Conservation (phyloP, 2,797 vertebrate genomes). For the Aphelocoma californica region DNA sequence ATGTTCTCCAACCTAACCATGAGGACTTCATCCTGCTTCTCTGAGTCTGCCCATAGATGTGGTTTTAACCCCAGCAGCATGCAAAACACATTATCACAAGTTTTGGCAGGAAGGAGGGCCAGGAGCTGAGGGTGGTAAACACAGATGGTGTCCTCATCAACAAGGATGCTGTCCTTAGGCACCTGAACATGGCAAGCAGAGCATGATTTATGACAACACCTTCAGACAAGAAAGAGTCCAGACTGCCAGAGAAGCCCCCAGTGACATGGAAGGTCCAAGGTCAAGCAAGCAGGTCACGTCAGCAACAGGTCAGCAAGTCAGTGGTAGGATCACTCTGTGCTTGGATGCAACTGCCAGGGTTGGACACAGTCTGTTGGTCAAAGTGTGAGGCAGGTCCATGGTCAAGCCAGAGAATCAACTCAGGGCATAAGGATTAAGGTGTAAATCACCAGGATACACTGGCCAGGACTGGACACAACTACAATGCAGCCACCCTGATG, state of each 20-base stretch:
- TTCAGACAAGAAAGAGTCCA: neutral
- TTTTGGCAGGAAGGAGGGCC: neutral
- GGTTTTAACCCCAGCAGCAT: neutral
- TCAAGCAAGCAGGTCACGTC: neutral
- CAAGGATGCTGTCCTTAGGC: neutral
- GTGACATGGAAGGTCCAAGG: neutral
- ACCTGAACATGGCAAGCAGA: neutral
- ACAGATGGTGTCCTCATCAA: neutral
- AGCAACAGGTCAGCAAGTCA: neutral
- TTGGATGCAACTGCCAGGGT: neutral
- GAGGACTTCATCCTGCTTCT: neutral
- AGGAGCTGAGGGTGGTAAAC: fast-evolving
- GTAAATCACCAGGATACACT: neutral
- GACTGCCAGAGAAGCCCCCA: neutral
- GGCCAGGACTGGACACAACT: neutral
- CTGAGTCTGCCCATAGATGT: neutral
- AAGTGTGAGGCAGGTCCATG: neutral
- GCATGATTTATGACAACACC: neutral
- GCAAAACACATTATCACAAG: neutral
- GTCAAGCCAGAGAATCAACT: neutral
- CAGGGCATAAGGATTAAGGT: neutral
- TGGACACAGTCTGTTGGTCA: neutral
- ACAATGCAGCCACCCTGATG: neutral
- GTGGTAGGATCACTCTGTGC: neutral
- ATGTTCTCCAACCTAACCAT: fast-evolving